These are phyloP conservation scores for Platerodrilus igneus DNA, from an alignment of 2,888 invertebrate genomes.

Conservation along the genomic window DNA sequence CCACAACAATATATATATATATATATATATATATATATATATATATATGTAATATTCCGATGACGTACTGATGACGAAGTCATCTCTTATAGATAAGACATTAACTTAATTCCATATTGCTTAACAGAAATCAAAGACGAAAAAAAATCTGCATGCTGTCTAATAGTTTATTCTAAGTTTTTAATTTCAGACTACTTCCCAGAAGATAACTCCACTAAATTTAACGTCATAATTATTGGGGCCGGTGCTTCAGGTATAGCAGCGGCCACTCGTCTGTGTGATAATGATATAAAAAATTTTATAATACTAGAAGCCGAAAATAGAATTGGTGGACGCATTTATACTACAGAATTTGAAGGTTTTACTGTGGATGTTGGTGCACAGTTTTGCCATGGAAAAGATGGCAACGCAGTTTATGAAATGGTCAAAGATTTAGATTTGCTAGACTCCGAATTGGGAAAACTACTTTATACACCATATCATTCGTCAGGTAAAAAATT, in stretches of 20 bases:
- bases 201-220: too few relatives aligned
- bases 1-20: too few relatives aligned
- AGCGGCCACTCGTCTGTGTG: constrained; percentile 50
- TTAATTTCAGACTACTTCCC: too few relatives aligned
- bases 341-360: constrained; percentile 30
- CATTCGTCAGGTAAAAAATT: constrained; percentile 15
- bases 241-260: constrained; percentile 57
- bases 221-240: constrained; percentile 50
- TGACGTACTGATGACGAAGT: too few relatives aligned
- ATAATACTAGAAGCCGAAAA: constrained; percentile 41
- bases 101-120: too few relatives aligned
- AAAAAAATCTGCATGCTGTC: too few relatives aligned
- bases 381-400: constrained; percentile 34
- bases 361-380: constrained; percentile 33
- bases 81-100: too few relatives aligned
- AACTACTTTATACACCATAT: constrained; percentile 12
- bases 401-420: constrained; percentile 32
- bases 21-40: too few relatives aligned
- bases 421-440: constrained; percentile 28
- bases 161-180: too few relatives aligned
- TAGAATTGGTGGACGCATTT: constrained; percentile 32
- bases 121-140: too few relatives aligned
- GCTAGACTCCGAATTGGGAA: constrained; percentile 30
- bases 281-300: constrained; percentile 48
- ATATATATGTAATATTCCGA: too few relatives aligned